Conservation (phyloP, 2,797 vertebrate species). For the Eospalax fontanierii region DNA sequence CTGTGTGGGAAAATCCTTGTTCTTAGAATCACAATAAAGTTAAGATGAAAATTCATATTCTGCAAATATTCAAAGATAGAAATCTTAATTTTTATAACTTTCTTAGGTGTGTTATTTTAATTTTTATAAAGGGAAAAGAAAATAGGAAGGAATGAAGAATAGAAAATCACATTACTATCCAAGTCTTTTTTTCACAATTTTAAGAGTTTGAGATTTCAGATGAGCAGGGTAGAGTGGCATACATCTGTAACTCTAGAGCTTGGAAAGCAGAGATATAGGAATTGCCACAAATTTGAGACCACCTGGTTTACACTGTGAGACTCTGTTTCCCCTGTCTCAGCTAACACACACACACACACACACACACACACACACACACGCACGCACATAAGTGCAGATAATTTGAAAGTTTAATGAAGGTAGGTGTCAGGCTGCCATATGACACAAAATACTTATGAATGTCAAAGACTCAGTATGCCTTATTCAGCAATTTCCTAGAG, state of each 20-base stretch:
- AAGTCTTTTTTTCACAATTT: background rate
- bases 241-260: background rate
- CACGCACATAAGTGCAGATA: background rate
- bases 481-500: background rate
- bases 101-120: slow-evolving; percentile 39
- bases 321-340: background rate
- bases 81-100: slow-evolving; percentile 8
- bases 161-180: slow-evolving; percentile 17
- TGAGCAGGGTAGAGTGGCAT: no score
- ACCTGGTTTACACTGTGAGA: background rate
- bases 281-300: background rate
- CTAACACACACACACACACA: background rate
- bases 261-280: background rate
- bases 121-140: slow-evolving; percentile 50
- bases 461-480: background rate
- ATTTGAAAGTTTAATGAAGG: slow-evolving; percentile 35
- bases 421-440: background rate
- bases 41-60: background rate
- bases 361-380: no score
- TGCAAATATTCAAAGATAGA: slow-evolving; percentile 5
- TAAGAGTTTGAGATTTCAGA: slow-evolving; percentile 37
- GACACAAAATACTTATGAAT: background rate
- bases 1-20: no score
- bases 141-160: background rate
- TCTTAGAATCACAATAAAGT: no score